Percentiles rank a stretch among this genome's conserved stretches.
Conservation (phyloP, 1,140 invertebrate species). For the Orius laevigatus region DNA sequence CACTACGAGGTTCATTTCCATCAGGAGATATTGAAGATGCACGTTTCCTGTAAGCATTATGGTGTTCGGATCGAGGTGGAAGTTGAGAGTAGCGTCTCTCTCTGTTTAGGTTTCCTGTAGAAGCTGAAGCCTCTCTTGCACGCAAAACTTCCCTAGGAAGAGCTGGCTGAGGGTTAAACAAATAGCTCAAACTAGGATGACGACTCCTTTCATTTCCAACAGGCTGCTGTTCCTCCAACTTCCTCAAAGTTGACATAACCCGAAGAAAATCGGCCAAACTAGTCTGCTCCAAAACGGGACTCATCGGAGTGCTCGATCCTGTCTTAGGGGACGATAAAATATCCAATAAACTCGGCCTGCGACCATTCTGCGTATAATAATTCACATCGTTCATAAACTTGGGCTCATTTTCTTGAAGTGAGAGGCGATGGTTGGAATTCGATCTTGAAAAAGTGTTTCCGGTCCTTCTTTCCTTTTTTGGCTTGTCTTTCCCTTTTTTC, state of each 20-base stretch:
- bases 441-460: conserved; percentile 5
- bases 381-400: conserved; percentile 1
- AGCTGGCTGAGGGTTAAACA: not conserved
- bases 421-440: conserved; percentile 6
- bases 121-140: not conserved
- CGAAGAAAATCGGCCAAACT: conserved; percentile 56
- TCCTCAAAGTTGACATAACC: conserved; percentile 43
- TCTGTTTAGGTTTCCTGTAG: not conserved
- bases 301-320: conserved; percentile 23
- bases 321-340: conserved; percentile 11
- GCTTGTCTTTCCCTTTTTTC: conserved; percentile 9
- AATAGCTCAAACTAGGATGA: not conserved
- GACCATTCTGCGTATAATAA: not conserved
- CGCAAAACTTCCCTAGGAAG: not conserved
- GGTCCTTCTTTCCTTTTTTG: conserved; percentile 7
- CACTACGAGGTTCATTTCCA: too few relatives aligned
- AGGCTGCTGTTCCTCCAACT: not conserved
- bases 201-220: not conserved
- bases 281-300: conserved; percentile 48
- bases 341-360: conserved; percentile 14
- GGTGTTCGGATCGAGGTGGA: not conserved
- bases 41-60: too few relatives aligned
- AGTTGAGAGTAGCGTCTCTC: not conserved
- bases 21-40: too few relatives aligned
- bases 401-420: not conserved